Evolutionary conservation across 2,113 vertebrate genomes (phyloP), one percentile per base, ranked within the genome.

Genomic region (human (Homo sapiens)): DNA sequence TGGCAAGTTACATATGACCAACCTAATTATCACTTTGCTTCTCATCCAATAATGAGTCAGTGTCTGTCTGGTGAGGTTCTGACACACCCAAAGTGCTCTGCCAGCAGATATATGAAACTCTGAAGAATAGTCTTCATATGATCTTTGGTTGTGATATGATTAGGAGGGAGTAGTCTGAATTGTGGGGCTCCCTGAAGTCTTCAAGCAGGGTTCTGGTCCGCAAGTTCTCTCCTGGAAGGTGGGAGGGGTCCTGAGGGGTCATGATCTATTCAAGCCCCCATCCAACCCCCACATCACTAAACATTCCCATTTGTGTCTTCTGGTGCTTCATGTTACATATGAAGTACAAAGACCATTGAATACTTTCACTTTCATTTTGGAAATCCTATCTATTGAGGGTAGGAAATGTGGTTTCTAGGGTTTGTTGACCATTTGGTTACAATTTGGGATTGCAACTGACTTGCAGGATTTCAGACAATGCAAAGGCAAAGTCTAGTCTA

Each of bases 41-140:
- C 79, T 85, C 23, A 55, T 79, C 32, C 38, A 66, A 8, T n/a
- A 40, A 88, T 96, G 96, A 93, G 86, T 96, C 92, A 59, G 76
- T 48, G 27, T 95, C 27, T 64, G 64, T 68, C 93, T 86, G 82
- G 93, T 87, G 92, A 91, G 89, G n/a, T 81, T 76, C 14, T 64
- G 78, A 92, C 0, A 2, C 38, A 35, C 8, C 0, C 0, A 9
- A 32, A 35, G 30, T n/a, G 35, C 68, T 72, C 43, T 66, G 64
- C 40, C 59, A 64, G 92, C 73, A 87, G 82, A 75, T 18, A 8
- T 27, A 6, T 84, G 79, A 66, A 78, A 16, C 43, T 30, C 57
- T 48, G 48, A 73, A 66, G 61, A n/a, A 20, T 45, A 20, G 13
- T 32, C 50, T 89, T 40, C 86, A 59, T 32, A 66, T 48, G 23